Conservation (phyloP, 2,888 invertebrate species). For the Aelia acuminata region DNA sequence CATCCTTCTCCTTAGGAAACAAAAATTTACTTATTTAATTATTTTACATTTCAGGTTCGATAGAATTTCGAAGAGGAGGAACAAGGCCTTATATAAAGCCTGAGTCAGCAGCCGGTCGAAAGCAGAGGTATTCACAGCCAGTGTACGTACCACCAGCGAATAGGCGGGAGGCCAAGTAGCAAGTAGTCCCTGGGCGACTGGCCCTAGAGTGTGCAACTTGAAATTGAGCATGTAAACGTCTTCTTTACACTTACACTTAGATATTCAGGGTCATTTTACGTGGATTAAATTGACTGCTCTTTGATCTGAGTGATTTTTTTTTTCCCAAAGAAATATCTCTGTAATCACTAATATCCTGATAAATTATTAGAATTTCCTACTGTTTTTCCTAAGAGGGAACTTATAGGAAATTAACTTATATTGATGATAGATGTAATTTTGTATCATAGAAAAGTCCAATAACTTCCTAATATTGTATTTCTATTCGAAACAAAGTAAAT, state of each 20-base stretch:
- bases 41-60: constrained; percentile 63
- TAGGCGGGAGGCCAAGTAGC: constrained; percentile 66
- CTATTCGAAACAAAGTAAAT: not conserved
- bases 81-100: constrained; percentile 66
- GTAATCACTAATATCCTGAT: constrained; percentile 13
- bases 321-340: constrained; percentile 25
- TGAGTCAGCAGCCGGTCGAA: constrained; percentile 62
- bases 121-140: constrained; percentile 69
- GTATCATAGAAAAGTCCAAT: not conserved
- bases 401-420: not conserved
- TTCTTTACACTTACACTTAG: not conserved
- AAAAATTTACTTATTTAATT: not conserved
- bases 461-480: not conserved
- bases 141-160: constrained; percentile 71
- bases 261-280: constrained; percentile 45
- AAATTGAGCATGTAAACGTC: constrained; percentile 36
- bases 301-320: constrained; percentile 49
- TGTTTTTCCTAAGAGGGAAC: not conserved
- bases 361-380: not conserved
- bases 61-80: constrained; percentile 67
- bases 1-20: too few species aligned
- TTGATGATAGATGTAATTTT: not conserved
- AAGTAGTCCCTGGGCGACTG: not conserved
- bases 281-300: constrained; percentile 44
- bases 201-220: constrained; percentile 1